Percentiles rank a stretch among this genome's conserved stretches.
Evolutionary conservation across 2,888 invertebrate genomes (phyloP).

Genomic region (Seira musarum): DNA sequence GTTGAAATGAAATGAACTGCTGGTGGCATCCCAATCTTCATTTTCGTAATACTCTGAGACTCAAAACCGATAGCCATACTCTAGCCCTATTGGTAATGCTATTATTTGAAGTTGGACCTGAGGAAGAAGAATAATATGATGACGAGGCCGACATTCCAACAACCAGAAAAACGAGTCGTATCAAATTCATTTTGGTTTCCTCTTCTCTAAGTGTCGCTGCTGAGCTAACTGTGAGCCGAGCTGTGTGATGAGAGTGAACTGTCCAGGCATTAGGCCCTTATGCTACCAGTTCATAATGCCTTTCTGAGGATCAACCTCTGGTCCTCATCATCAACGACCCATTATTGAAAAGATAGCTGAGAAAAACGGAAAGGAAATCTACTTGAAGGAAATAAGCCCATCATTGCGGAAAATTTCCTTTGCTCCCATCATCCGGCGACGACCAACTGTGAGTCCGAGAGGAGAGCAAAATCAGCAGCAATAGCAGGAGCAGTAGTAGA

Average conservation of each 20-base stretch:
- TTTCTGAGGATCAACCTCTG: conserved; percentile 58
- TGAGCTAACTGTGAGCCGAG: background rate
- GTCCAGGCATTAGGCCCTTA: conserved; percentile 36
- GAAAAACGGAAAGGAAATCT: background rate
- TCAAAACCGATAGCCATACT: background rate
- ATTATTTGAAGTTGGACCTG: background rate
- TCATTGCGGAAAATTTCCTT: conserved; percentile 28
- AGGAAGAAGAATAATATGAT: background rate
- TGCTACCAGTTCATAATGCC: conserved; percentile 54
- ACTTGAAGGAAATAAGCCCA: conserved; percentile 26
- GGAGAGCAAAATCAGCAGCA: conserved; percentile 28
- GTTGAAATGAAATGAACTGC: conserved; percentile 59
- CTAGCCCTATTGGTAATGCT: background rate
- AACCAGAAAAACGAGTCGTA: background rate
- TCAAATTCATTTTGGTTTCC: background rate
- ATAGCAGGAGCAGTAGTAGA: background rate
- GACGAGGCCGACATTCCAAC: background rate
- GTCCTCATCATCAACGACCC: conserved; percentile 53
- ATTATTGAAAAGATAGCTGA: conserved; percentile 49
- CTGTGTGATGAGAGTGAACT: too few relatives aligned
- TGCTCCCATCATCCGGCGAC: conserved; percentile 1
- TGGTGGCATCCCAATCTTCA: conserved; percentile 44
- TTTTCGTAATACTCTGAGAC: conserved; percentile 29
- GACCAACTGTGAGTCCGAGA: conserved; percentile 13
- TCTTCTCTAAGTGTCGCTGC: background rate